Base-by-base conservation (phyloP, 2,888 invertebrate genomes). In the Lasiommata megera region DNA sequence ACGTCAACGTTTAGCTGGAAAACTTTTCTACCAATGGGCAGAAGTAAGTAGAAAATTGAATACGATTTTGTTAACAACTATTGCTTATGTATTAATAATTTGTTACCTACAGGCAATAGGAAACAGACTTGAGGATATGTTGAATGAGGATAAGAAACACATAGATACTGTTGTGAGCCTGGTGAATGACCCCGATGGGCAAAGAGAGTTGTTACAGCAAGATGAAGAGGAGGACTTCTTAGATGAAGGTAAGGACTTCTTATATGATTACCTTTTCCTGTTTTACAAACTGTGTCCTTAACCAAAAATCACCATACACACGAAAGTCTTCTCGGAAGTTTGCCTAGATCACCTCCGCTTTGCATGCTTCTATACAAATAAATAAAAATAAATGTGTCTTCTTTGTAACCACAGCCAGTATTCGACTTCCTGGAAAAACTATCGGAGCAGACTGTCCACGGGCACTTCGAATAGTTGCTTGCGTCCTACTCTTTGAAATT, bases 21-120 rank as follows among this genome's bases (percentile, higher is more conserved):
- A 98, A 87, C 94, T 99, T 91, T 99, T 99, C 81, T 98, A 98
- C 78, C 97, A 97, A 74, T 98, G 98, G 98, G 98, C 96, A 44
- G 97, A 98, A 91, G 95, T 95, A 83, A 86, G 76, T 63, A 8
- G 28, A 16, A 54, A 28, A 28, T 18, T 11, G 5, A 0, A n/a
- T 7, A 8, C 11, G 9, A 12, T 7, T 40, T 9, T 0, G 9
- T 40, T 9, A 17, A 12, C 17, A 41, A 8, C 12, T 14, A 44
- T 12, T 44, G 3, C 6, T 16, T 16, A 12, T 36, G 3, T 55
- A 47, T 53, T 14, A 14, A 31, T 69, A 70, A 7, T 60, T 6
- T 23, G n/a, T 28, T 14, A 9, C 9, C 3, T 8, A 9, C 31
- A 91, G 91, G 95, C 96, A 28, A 91, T 98, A 54, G 98, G 98